Percentiles rank a stretch among this genome's conserved stretches.
phyloP scores from a whole-genome alignment of 2,888 invertebrate genomes.

The Lycocerus yunnanus region DNA sequence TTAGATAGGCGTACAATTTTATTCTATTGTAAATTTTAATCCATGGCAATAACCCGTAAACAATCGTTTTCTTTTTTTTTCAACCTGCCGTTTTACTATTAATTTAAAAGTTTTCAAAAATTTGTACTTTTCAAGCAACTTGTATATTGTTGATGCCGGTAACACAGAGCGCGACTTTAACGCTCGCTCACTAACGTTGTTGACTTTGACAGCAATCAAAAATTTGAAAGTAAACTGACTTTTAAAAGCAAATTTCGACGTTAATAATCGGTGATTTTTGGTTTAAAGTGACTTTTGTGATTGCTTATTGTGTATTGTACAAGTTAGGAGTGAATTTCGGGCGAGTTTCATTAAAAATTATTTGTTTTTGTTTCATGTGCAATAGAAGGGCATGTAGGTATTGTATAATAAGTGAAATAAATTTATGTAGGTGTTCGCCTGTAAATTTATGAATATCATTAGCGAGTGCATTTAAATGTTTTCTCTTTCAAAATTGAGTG shows the following conservation, averaged over 20 bases:
- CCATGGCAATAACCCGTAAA: neutral
- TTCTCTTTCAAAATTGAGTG: neutral
- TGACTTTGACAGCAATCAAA: slow-evolving; percentile 2
- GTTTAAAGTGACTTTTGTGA: slow-evolving; percentile 4
- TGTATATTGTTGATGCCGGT: neutral
- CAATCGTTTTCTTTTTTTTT: neutral
- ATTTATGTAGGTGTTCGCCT: slow-evolving; percentile 18
- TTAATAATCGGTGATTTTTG: neutral
- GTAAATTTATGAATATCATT: slow-evolving; percentile 23
- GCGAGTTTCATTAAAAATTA: neutral
- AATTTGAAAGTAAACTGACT: slow-evolving; percentile 15
- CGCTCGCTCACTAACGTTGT: neutral
- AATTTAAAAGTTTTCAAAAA: neutral
- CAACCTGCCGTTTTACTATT: neutral
- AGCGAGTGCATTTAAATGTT: neutral
- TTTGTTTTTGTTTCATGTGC: slow-evolving; percentile 10
- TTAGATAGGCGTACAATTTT: neutral
- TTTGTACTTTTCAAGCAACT: neutral
- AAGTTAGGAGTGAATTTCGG: neutral
- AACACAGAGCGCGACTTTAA: neutral
- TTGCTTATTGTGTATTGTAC: neutral
- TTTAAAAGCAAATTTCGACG: neutral
- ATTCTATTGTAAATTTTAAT: neutral
- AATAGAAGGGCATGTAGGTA: slow-evolving; percentile 14
- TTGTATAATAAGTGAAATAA: slow-evolving; percentile 23